Base-by-base conservation (phyloP, 2,888 invertebrate genomes). In the Limnephilus lunatus region DNA sequence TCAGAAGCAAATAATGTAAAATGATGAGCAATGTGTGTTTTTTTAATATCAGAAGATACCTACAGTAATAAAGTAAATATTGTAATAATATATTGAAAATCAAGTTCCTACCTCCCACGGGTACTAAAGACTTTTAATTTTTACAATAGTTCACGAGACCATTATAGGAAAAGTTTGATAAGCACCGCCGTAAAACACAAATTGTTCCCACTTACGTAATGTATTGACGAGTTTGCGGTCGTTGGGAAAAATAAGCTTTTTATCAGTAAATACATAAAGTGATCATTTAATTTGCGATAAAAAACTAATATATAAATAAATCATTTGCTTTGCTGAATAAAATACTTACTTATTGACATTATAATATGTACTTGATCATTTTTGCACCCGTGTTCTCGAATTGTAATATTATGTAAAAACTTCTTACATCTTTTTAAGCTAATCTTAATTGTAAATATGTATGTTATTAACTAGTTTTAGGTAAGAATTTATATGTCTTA, bases 141-240 rank as follows among this genome's bases (percentile, higher is more conserved):
- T 19, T 68, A 68, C 19, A 68, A 25, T 68, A 7, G 19, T 68
- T 68, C 68, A 9, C n/a, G 68, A n/a, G n/a, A 9, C 25, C 68
- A 25, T 9, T 5, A 68, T 25, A 25, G 25, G 9, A 68, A 68
- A 68, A 68, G 68, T 68, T 68, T 68, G 68, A 68, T 25, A 9
- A 68, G 68, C 25, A 68, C n/a, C 25, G n/a, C 68, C 81, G 81
- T 89, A 89, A 44, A 44, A 68, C 32, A 89, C n/a, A 39, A 89
- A 89, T 89, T 81, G 81, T 81, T 81, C 30, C 53, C 68, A 89
- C 39, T 80, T 39, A 81, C 44, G 81, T 31, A 81, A 30, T 31
- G 81, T 81, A 39, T 35, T 89, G 89, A 89, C 15, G 89, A 81
- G 81, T 81, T 32, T 89, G 81, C 31, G 89, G n/a, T 32, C 89